Base-by-base conservation (phyloP, 1,140 invertebrate genomes). In the Cepaea nemoralis region DNA sequence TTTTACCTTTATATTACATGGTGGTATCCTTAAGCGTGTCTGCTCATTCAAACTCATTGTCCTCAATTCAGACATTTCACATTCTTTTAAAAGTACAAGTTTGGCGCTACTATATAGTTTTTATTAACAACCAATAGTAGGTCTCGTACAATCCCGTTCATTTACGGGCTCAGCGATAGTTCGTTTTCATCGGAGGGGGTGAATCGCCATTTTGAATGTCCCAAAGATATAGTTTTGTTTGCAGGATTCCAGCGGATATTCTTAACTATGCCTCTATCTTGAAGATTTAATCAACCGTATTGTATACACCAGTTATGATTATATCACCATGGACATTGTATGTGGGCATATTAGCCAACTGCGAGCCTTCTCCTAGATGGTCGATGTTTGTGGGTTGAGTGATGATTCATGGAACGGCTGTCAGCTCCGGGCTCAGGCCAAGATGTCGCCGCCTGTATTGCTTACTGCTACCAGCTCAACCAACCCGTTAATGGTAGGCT, bases 381-480 rank as follows among this genome's bases (percentile, higher is more conserved):
- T 39, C 24, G 40, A 42, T 70, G 45, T 33, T 74, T 75, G 71
- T 40, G 77, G 83, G 79, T 81, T 59, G 75, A 73, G 37, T 59
- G 75, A 40, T 83, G 74, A 81, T 81, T 82, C 81, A 83, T 83
- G 83, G 83, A 83, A 83, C 83, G 83, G 83, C 83, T 83, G 33
- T 67, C 83, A 83, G 80, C 80, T 79, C 59, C 66, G 31, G 31
- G 37, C 75, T 35, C 74, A 1, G 39, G 50, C 12, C 79, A 83
- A 63, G 74, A 76, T 63, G 39, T 63, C n/a, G 39, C 50, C 71
- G 76, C 75, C 40, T 81, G 83, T 40, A 71, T 83, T 10, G 76
- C 83, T 45, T 76, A 81, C 39, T 83, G 83, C 75, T 83, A 83
- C 55, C 82, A 83, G 22, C 63, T 78, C 24, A 78, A 78, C 35